Base-by-base conservation (phyloP, 2,113 vertebrate genomes). In the Mustelus asterias region DNA sequence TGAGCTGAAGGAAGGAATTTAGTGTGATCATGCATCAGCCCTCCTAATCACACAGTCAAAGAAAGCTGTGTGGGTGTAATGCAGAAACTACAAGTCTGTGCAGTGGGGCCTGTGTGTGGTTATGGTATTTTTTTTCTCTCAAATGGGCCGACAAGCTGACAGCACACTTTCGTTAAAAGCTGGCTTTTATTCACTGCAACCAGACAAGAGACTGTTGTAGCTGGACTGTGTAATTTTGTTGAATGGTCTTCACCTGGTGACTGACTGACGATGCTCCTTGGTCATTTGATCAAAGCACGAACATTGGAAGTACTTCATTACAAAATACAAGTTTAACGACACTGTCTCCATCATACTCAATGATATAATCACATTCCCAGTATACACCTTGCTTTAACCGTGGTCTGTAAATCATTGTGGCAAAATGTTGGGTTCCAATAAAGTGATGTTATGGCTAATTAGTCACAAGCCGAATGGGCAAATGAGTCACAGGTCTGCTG, bases 1-100 rank as follows among this genome's bases (percentile, higher is more conserved):
- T 96, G 96, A 96, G 96, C 90, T 60, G 96, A 96, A 94, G 96
- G 72, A 95, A 96, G 95, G 96, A 97, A 97, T 97, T 97, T 96
- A 89, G 96, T 97, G 96, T 11, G 86, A 96, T 97, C 97, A 96
- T 96, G 96, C 97, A 96, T 96, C 96, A 96, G 96, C 96, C 96
- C 96, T 97, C 96, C 96, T 97, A 1, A 76, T 97, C 58, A 96
- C 1, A 13, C 96, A 96, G 97, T 97, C 96, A 96, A 96, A 96
- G 96, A 97, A 83, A 96, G 88, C 96, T 97, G 96, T 96, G 97
- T 97, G 97, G 96, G 97, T 95, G 63, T 96, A 33, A 3, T 41
- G 29, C 94, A 54, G 90, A 96, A 97, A 96, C 14, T 80, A 94
- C 96, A 96, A 95, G 96, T 96, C 96, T 97, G 20, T 94, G 92